Conservation (phyloP, 2,113 vertebrate genomes). For the Catagonus wagneri region DNA sequence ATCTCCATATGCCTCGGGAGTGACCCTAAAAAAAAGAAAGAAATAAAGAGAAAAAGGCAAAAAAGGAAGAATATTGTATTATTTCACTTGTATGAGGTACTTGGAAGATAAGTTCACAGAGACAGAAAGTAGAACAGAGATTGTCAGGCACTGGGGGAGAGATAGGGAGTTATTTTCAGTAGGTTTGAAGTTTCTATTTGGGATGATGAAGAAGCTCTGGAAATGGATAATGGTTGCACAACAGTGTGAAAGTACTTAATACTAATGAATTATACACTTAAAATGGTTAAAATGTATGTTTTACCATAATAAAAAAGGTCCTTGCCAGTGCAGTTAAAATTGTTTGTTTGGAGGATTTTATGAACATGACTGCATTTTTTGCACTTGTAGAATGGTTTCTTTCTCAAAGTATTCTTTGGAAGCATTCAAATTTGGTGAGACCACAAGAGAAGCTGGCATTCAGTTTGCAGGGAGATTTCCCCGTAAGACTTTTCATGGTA, state of each 20-base stretch:
- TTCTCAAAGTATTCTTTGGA: slow-evolving; percentile 94
- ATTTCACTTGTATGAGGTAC: not conserved
- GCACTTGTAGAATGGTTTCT: slow-evolving; percentile 78
- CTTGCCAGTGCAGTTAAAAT: not conserved
- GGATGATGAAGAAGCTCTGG: not conserved
- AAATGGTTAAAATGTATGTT: not conserved
- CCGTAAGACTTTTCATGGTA: slow-evolving; percentile 93
- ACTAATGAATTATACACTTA: not conserved
- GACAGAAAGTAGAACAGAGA: not conserved
- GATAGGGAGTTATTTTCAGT: not conserved
- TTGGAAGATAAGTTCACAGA: not conserved
- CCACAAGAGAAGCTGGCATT: slow-evolving; percentile 93
- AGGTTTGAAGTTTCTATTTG: not conserved
- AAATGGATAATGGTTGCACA: not conserved
- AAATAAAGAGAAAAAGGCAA: too few relatives aligned
- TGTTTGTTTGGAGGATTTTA: not conserved
- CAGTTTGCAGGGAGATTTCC: slow-evolving; percentile 93
- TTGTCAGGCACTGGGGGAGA: not conserved
- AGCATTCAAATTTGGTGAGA: slow-evolving; percentile 92
- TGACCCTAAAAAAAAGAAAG: too few relatives aligned
- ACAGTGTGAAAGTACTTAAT: not conserved
- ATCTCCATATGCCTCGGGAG: too few relatives aligned
- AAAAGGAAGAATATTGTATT: not conserved
- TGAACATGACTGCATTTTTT: not conserved
- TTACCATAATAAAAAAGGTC: not conserved